Conservation (phyloP, 1,140 invertebrate species). For the Proctacanthus coquilletti region DNA sequence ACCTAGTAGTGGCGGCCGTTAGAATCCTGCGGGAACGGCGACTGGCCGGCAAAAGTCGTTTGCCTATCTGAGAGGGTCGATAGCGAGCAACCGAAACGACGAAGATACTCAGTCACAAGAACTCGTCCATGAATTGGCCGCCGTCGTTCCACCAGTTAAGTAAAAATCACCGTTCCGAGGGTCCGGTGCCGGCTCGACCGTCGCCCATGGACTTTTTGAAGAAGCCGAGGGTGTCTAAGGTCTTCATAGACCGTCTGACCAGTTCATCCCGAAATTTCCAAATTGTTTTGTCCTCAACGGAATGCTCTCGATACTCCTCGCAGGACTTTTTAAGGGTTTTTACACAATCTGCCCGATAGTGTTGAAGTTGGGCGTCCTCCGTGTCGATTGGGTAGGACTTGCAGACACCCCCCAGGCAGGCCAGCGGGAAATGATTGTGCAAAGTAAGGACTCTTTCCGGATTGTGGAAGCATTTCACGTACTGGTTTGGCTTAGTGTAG, state of each 20-base stretch:
- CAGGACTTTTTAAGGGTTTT: slow-evolving; percentile 76
- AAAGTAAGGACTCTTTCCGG: slow-evolving; percentile 74
- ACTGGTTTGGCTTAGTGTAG: slow-evolving; percentile 85
- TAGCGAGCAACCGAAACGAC: no score
- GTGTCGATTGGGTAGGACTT: slow-evolving; percentile 75
- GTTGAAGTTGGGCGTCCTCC: slow-evolving; percentile 73
- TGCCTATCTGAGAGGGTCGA: no score
- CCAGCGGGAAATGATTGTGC: slow-evolving; percentile 86
- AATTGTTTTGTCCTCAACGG: slow-evolving; percentile 70
- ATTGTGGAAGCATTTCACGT: slow-evolving; percentile 90
- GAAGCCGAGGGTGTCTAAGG: slow-evolving; percentile 56
- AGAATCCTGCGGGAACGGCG: no score
- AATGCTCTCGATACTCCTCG: slow-evolving; percentile 64
- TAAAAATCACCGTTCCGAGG: slow-evolving; percentile 27
- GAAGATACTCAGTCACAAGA: background rate
- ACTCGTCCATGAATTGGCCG: background rate
- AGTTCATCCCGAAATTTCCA: slow-evolving; percentile 73
- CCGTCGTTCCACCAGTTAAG: slow-evolving; percentile 8
- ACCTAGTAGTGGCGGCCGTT: no score
- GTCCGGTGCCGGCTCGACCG: slow-evolving; percentile 19
- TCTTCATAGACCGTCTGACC: slow-evolving; percentile 48
- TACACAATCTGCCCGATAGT: slow-evolving; percentile 86
- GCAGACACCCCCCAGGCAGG: slow-evolving; percentile 71
- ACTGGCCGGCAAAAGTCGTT: no score
- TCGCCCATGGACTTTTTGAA: slow-evolving; percentile 31